Conservation (phyloP, 2,113 vertebrate genomes). For the Meles meles region DNA sequence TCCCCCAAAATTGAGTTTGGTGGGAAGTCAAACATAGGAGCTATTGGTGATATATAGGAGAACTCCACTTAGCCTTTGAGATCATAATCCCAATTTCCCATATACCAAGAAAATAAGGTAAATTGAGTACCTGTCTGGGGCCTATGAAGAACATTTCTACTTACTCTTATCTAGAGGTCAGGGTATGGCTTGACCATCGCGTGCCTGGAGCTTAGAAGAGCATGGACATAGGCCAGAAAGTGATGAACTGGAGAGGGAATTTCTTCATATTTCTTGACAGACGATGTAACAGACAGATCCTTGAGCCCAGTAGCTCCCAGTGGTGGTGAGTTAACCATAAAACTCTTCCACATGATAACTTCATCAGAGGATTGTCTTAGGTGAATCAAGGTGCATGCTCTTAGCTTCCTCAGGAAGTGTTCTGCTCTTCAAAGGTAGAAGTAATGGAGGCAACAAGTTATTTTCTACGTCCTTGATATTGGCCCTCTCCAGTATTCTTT, state of each 20-base stretch:
- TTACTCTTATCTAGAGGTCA: neutral
- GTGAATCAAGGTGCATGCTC: neutral
- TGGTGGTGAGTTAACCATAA: neutral
- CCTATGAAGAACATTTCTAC: neutral
- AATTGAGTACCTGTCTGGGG: neutral
- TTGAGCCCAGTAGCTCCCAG: neutral
- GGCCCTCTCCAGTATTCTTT: neutral
- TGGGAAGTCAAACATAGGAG: neutral
- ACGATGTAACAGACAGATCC: neutral
- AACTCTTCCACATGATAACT: neutral
- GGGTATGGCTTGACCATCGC: neutral
- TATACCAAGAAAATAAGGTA: neutral
- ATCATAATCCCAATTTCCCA: neutral
- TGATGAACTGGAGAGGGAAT: neutral
- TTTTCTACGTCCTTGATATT: neutral
- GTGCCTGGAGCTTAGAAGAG: neutral
- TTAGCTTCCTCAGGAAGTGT: neutral
- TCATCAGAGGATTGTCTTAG: neutral
- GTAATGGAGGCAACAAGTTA: neutral
- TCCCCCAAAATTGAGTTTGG: neutral
- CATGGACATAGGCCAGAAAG: neutral
- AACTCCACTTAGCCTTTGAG: neutral
- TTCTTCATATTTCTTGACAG: neutral
- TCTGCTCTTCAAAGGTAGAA: neutral
- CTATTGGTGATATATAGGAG: neutral